Percentiles rank a stretch among this genome's conserved stretches.
Conservation (phyloP, 1,140 invertebrate species). For the Papilio polytes region DNA sequence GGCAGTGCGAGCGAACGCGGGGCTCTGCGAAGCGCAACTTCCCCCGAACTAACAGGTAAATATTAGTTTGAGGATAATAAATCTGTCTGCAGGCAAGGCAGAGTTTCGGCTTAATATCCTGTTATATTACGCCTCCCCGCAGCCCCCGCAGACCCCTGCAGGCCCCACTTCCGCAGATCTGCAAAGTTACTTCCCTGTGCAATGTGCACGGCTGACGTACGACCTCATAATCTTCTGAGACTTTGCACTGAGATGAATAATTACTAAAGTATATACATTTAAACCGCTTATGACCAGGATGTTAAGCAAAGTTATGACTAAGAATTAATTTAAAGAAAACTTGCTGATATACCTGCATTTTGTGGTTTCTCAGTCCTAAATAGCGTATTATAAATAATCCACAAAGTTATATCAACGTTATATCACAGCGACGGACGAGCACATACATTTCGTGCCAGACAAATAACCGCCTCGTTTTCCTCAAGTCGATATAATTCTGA, state of each 20-base stretch:
- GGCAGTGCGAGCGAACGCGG: not conserved
- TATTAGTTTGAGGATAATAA: slow-evolving; percentile 35
- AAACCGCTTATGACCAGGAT: not conserved
- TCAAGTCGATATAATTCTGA: slow-evolving; percentile 8
- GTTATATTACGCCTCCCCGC: slow-evolving; percentile 18
- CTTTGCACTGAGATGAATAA: slow-evolving; percentile 5
- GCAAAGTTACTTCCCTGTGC: slow-evolving; percentile 22
- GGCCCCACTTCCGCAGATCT: not conserved
- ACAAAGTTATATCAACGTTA: not conserved
- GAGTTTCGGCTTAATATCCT: slow-evolving; percentile 37
- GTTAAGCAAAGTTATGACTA: not conserved
- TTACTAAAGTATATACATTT: slow-evolving; percentile 16
- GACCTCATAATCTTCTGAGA: slow-evolving; percentile 25
- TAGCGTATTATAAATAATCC: too few relatives aligned
- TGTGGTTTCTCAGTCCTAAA: too few relatives aligned
- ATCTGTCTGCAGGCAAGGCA: slow-evolving; percentile 22
- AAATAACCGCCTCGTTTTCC: not conserved
- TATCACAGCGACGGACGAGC: not conserved
- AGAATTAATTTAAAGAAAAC: too few relatives aligned
- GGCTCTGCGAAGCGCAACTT: not conserved
- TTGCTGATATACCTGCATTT: too few relatives aligned
- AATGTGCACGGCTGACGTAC: not conserved
- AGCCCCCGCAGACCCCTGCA: not conserved
- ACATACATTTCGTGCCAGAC: not conserved
- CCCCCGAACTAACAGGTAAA: slow-evolving; percentile 25